phyloP scores from a whole-genome alignment of 2,797 vertebrate genomes.

The Nyctalus aviator region DNA sequence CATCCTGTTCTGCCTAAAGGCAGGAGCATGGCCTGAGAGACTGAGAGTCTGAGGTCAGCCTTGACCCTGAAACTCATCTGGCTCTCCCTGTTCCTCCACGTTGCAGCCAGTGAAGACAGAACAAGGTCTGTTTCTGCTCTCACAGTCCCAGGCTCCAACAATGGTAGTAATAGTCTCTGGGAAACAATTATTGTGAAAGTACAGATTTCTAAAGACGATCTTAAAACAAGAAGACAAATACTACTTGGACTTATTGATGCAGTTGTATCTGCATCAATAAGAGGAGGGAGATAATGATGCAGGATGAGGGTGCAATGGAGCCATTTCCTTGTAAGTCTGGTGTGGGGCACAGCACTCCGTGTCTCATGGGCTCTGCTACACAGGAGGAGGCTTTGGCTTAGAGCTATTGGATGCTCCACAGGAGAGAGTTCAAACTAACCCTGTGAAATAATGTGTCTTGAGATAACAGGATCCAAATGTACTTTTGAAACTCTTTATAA shows the following conservation, averaged over 20 bases:
- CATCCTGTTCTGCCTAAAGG: not conserved
- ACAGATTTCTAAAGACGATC: slow-evolving; percentile 10
- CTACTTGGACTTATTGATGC: not conserved
- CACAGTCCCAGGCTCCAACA: not conserved
- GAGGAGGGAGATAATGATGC: not conserved
- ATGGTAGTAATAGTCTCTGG: not conserved
- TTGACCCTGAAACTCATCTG: not conserved
- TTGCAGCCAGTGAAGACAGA: not conserved
- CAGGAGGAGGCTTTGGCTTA: not conserved
- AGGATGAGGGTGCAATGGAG: not conserved
- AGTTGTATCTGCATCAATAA: not conserved
- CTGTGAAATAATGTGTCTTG: not conserved
- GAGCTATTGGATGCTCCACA: not conserved
- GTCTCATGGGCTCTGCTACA: not conserved
- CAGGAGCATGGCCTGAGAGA: not conserved
- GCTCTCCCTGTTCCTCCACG: not conserved
- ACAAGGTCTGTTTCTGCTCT: not conserved
- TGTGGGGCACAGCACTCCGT: not conserved
- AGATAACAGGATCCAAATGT: slow-evolving; percentile 35
- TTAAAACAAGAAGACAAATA: not conserved
- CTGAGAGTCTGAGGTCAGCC: not conserved
- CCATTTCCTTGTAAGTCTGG: not conserved
- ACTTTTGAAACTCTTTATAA: slow-evolving; percentile 69
- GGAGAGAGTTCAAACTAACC: not conserved
- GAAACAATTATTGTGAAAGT: slow-evolving; percentile 16